Base-by-base conservation (phyloP, 2,888 invertebrate genomes). In the Zygogramma bicolorata region DNA sequence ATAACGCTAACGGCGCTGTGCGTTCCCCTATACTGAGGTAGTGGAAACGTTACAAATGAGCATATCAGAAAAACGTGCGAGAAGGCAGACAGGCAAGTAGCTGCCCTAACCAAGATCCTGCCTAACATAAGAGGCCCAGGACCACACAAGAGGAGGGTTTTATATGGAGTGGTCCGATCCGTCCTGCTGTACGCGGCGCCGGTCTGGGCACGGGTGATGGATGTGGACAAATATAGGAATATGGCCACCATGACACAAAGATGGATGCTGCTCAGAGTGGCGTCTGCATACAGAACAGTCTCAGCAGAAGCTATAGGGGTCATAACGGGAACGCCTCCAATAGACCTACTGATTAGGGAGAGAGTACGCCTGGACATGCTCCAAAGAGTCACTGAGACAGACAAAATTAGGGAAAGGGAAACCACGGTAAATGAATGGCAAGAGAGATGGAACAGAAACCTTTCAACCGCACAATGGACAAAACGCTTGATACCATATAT, bases 341-440 rank as follows among this genome's bases (percentile, higher is more conserved):
- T 58, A n/a, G 58, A 58, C 27, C 18, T 58, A n/a, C 27, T 58
- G 13, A n/a, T n/a, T n/a, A n/a, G n/a, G n/a, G n/a, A n/a, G n/a
- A n/a, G n/a, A n/a, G n/a, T n/a, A n/a, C n/a, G 29, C 22, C 18
- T 27, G 22, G 58, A 58, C 13, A 58, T 20, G 22, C 27, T 58
- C n/a, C 10, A 18, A 10, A 27, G 25, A 10, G 22, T 40, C 7
- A 27, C 13, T n/a, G 40, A 40, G n/a, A 13, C n/a, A 13, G 40
- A 40, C 5, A 40, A 40, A 40, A 40, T 3, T 3, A 59, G 40
- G 29, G 60, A 63, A 15, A 59, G 70, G 7, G 40, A 58, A 15
- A 38, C 58, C 1, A 65, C 60, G 0, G 7, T 62, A 0, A 34
- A 62, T 18, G 59, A 42, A 15, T 76, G 76, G 70, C 74, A 71